Base-by-base conservation (phyloP, 2,888 invertebrate species). In the Hyposoter dolosus region DNA sequence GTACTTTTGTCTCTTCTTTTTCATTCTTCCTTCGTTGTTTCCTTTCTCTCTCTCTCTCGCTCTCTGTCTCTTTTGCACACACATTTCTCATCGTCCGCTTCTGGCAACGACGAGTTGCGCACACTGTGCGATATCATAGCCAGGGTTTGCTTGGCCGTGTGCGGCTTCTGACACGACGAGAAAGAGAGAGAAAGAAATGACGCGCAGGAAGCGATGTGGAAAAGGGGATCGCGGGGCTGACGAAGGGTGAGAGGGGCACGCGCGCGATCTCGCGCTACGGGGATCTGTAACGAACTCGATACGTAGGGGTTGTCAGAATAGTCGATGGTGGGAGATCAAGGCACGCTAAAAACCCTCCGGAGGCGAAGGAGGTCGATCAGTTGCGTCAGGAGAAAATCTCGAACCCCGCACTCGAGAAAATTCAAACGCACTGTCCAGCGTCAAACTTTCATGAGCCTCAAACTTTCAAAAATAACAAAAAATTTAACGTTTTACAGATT, bases 221-320 rank as follows among this genome's bases (percentile, higher is more conserved):
- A 43, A 78, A 45, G 72, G 28, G 76, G 60, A 60, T 63, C 63
- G 79, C 53, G 83, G 56, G 43, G 50, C 7, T n/a, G 9, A 23
- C 4, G 75, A 43, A 74, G 56, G 68, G 74, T 10, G 68, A 82
- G 83, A 75, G 85, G 81, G 65, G 60, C 82, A 80, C 56, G 60
- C 47, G 82, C 74, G 89, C 85, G 93, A 93, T 93, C 93, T 93
- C 91, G 89, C 91, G 89, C 91, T 88, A 90, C 90, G 89, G 92
- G 93, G 92, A 93, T 93, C 93, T 92, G 90, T 93, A 93, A 93
- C 93, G 92, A 92, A 93, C 92, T 93, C 93, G 92, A 93, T 93
- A 85, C 83, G 89, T 87, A 89, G 91, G 90, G 91, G 90, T 88
- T 86, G 90, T 84, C 86, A 78, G 88, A 88, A 83, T 87, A 72